Evolutionary conservation across 2,888 invertebrate genomes (phyloP).

Genomic region (Lottia scabra): DNA sequence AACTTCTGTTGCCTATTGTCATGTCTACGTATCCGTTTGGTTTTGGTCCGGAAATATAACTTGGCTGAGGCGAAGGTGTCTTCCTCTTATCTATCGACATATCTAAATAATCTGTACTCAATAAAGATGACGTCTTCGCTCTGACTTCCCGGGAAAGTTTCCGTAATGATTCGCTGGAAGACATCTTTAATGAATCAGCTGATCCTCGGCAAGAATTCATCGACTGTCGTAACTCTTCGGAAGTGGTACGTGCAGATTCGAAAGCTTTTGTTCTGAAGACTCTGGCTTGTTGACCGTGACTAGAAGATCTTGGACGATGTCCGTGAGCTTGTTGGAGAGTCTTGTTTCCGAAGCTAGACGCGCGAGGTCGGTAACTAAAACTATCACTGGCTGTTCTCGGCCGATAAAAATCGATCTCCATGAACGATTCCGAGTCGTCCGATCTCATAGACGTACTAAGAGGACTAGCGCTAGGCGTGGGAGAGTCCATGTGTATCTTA

Average conservation of each 20-base stretch:
- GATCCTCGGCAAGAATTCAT: conserved; percentile 51
- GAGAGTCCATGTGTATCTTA: conserved; percentile 22
- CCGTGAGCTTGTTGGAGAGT: conserved; percentile 30
- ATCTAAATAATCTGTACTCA: conserved; percentile 50
- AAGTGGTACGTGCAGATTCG: conserved; percentile 47
- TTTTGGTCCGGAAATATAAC: conserved; percentile 21
- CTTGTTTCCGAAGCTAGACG: conserved; percentile 58
- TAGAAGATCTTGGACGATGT: conserved; percentile 61
- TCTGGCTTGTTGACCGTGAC: conserved; percentile 56
- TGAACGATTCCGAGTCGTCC: conserved; percentile 61
- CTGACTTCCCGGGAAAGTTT: conserved; percentile 38
- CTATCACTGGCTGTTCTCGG: conserved; percentile 62
- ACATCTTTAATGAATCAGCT: conserved; percentile 47
- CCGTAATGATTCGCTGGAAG: conserved; percentile 56
- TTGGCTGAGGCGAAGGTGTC: conserved; percentile 41
- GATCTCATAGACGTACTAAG: conserved; percentile 48
- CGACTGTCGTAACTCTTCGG: conserved; percentile 50
- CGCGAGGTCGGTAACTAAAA: conserved; percentile 54
- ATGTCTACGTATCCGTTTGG: conserved; percentile 51
- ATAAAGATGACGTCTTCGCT: conserved; percentile 29
- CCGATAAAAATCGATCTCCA: conserved; percentile 65
- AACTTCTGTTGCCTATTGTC: conserved; percentile 40
- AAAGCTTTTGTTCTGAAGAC: conserved; percentile 39
- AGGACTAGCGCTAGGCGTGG: conserved; percentile 42
- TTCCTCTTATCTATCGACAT: conserved; percentile 48